A percentile compares a stretch with the other conserved stretches of the same genome.
phyloP scores from a whole-genome alignment of 23 tunicate genomes.

The Clavelina lepadiformis region DNA sequence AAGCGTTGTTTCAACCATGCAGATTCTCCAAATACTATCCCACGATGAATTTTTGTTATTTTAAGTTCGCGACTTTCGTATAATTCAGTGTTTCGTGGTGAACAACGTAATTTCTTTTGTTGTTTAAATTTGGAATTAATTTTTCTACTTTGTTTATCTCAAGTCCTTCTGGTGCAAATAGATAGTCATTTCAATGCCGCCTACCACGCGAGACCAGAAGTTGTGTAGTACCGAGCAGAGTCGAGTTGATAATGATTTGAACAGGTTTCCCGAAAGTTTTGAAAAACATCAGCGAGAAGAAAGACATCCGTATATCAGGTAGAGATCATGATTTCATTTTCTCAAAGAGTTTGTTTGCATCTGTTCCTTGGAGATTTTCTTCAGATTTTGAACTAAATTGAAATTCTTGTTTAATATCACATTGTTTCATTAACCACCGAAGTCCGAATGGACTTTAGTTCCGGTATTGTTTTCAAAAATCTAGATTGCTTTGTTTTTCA shows the following conservation, averaged over 20 bases:
- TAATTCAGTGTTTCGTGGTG: background rate
- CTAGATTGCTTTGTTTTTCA: background rate
- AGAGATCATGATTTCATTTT: background rate
- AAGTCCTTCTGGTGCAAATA: background rate
- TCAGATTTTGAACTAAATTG: too few species aligned
- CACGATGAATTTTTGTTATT: background rate
- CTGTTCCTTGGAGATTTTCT: too few species aligned
- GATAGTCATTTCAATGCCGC: background rate
- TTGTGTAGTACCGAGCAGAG: background rate
- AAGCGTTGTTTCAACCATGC: background rate
- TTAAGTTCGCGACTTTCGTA: background rate
- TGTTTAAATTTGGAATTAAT: background rate
- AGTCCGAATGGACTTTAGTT: background rate
- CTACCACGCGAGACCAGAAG: background rate
- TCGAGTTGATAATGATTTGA: background rate
- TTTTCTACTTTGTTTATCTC: slow-evolving; percentile 1
- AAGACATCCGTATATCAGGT: background rate
- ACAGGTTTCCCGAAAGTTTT: slow-evolving; percentile 1
- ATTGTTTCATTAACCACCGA: background rate
- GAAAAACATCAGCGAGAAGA: background rate
- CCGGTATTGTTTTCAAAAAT: background rate
- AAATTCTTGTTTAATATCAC: background rate
- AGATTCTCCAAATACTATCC: background rate
- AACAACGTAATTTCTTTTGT: background rate
- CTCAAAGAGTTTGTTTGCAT: background rate